A percentile compares a stretch with the other conserved stretches of the same genome.
Conservation (phyloP, 2,113 vertebrate genomes). For the Etheostoma spectabile region DNA sequence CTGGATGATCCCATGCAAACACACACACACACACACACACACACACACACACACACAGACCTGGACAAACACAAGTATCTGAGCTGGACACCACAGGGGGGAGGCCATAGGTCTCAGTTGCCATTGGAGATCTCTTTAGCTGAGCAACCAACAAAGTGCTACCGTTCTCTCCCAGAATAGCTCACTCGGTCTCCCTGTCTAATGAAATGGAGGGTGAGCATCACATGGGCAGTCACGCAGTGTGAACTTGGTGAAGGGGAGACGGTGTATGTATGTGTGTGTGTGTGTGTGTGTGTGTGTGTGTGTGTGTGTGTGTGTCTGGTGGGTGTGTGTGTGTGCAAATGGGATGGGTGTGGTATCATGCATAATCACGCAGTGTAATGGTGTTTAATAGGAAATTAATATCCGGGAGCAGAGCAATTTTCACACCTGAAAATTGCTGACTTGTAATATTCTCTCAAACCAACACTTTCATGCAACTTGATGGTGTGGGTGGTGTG, state of each 20-base stretch:
- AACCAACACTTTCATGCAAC: conserved; percentile 29
- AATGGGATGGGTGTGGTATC: conserved; percentile 16
- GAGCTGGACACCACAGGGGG: conserved; percentile 31
- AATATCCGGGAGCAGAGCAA: conserved; percentile 63
- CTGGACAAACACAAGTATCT: conserved; percentile 40
- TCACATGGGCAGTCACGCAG: conserved; percentile 64
- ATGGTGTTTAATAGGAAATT: conserved; percentile 69
- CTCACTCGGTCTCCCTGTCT: conserved; percentile 48
- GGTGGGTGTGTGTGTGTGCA: background rate
- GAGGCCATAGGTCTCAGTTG: conserved; percentile 73
- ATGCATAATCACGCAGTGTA: conserved; percentile 49
- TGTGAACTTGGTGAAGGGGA: conserved; percentile 53
- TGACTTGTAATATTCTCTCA: conserved; percentile 64
- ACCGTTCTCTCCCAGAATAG: conserved; percentile 74
- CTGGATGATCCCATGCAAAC: conserved; percentile 7
- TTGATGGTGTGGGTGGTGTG: background rate
- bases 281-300: background rate
- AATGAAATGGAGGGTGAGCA: conserved; percentile 70
- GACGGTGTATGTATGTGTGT: background rate
- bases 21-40: background rate
- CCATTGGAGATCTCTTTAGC: conserved; percentile 76
- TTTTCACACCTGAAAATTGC: conserved; percentile 66
- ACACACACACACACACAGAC: conserved; percentile 6
- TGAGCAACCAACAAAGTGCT: conserved; percentile 69
- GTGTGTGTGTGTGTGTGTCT: background rate